Evolutionary conservation across 1,140 invertebrate genomes (phyloP).

Genomic region (Drosophila aff.): DNA sequence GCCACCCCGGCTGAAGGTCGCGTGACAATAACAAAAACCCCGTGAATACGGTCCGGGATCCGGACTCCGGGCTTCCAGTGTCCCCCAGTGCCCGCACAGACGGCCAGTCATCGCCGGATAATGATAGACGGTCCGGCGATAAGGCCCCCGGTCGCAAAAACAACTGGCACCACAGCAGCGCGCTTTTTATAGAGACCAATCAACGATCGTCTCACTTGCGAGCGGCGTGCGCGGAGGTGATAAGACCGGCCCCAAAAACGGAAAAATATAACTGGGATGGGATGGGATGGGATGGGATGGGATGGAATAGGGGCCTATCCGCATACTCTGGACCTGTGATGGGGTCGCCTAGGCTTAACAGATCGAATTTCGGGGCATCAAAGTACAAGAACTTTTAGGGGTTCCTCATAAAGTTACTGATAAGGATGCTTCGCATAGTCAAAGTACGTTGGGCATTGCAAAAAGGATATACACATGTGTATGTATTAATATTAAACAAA

Average conservation of each 20-base stretch:
- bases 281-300: neutral
- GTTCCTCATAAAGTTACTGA: neutral
- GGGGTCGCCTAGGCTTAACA: neutral
- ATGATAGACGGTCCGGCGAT: constrained; percentile 54
- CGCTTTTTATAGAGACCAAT: constrained; percentile 76
- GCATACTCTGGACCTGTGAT: constrained; percentile 41
- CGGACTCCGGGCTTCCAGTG: constrained; percentile 2
- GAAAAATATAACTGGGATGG: constrained; percentile 5
- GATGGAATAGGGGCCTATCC: constrained; percentile 3
- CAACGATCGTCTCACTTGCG: constrained; percentile 52
- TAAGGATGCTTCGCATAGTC: neutral
- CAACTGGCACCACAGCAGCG: constrained; percentile 73
- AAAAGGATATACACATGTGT: no score
- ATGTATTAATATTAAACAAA: no score
- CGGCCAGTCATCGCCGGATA: constrained; percentile 41
- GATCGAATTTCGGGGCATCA: neutral
- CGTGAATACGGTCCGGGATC: neutral
- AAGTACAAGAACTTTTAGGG: neutral
- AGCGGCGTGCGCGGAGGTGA: constrained; percentile 70
- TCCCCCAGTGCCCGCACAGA: neutral
- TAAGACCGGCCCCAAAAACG: constrained; percentile 38
- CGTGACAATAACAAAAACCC: constrained; percentile 72
- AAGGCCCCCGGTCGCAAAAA: constrained; percentile 47
- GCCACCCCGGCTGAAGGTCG: constrained; percentile 55
- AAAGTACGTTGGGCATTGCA: neutral